Evolutionary conservation across 2,797 vertebrate species (phyloP).

Genomic region (Microctenopoma steveboyesi): DNA sequence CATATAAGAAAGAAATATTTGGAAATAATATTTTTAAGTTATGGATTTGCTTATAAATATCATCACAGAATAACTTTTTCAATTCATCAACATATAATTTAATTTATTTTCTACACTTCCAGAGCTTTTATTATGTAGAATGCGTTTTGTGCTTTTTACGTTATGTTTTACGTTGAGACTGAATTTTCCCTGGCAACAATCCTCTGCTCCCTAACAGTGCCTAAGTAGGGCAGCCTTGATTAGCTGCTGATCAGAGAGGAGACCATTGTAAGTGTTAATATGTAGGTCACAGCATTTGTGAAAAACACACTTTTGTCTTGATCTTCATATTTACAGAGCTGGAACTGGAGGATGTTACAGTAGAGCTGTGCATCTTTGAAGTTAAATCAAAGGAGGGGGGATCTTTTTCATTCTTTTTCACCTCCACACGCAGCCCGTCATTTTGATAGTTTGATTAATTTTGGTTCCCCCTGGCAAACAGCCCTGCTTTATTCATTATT

Average conservation of each 20-base stretch:
- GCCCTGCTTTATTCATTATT: slow-evolving; percentile 79
- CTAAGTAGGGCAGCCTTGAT: slow-evolving; percentile 71
- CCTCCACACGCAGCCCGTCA: slow-evolving; percentile 59
- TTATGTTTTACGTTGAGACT: neutral
- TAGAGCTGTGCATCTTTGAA: slow-evolving; percentile 41
- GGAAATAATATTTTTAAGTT: neutral
- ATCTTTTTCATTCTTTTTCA: slow-evolving; percentile 33
- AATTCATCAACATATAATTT: no score
- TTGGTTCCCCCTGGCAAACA: slow-evolving; percentile 75
- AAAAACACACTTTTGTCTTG: slow-evolving; percentile 60
- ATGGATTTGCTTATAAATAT: no score
- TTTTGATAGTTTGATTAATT: slow-evolving; percentile 80
- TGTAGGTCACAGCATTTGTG: slow-evolving; percentile 75
- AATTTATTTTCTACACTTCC: no score
- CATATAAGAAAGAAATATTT: neutral
- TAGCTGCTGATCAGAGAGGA: slow-evolving; percentile 71
- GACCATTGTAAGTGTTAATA: slow-evolving; percentile 70
- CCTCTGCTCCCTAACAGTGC: slow-evolving; percentile 7
- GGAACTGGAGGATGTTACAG: slow-evolving; percentile 2
- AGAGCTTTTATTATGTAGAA: neutral
- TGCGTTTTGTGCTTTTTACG: neutral
- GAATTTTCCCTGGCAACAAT: slow-evolving; percentile 26
- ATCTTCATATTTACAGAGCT: slow-evolving; percentile 44
- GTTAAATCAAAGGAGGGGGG: slow-evolving; percentile 47
- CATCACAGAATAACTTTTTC: neutral